Evolutionary conservation across 2,888 invertebrate genomes (phyloP).

Genomic region (Acleris emargana): DNA sequence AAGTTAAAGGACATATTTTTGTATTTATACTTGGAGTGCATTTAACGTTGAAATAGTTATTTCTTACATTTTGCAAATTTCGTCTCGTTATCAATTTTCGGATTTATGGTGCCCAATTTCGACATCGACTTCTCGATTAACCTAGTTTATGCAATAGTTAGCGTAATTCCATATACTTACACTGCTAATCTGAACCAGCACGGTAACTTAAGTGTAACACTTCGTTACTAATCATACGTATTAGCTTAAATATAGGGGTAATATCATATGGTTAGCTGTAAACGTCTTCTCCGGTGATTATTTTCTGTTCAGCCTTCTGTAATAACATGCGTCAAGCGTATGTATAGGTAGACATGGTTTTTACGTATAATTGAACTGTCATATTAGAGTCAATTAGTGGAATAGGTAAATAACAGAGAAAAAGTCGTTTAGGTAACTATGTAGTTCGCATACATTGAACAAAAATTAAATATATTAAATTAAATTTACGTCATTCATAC

Average conservation of each 20-base stretch:
- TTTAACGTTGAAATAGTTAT: too few species aligned
- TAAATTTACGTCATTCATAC: too few species aligned
- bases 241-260: slow-evolving; percentile 15
- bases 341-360: not conserved
- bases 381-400: not conserved
- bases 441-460: too few species aligned
- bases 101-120: not conserved
- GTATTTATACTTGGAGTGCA: too few species aligned
- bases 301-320: slow-evolving; percentile 17
- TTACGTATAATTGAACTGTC: not conserved
- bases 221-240: slow-evolving; percentile 26
- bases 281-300: slow-evolving; percentile 19
- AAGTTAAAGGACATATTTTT: too few species aligned
- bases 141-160: slow-evolving; percentile 6
- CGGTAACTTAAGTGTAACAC: slow-evolving; percentile 19
- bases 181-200: slow-evolving; percentile 9
- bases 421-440: too few species aligned
- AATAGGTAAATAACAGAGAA: not conserved
- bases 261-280: not conserved
- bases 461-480: too few species aligned
- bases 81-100: too few species aligned
- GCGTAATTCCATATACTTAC: not conserved
- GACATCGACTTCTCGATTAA: slow-evolving; percentile 2
- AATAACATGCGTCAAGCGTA: slow-evolving; percentile 4
- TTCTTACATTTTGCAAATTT: too few species aligned